Conservation (phyloP, 2,888 invertebrate genomes). For the Synanthedon andrenaeformis region DNA sequence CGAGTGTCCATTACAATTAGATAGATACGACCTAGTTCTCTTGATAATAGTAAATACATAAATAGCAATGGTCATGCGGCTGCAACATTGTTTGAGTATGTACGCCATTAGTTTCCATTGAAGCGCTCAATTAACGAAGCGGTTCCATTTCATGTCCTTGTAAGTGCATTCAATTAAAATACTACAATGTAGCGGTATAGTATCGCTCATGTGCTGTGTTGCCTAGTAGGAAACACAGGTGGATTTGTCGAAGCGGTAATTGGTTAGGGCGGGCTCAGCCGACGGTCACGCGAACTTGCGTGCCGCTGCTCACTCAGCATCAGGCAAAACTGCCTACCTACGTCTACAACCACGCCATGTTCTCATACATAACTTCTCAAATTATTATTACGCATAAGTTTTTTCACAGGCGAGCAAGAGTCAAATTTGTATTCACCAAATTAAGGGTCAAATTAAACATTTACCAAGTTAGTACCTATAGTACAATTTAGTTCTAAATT, state of each 20-base stretch:
- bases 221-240: conserved; percentile 20
- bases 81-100: not conserved
- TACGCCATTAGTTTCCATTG: not conserved
- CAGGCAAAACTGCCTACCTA: conserved; percentile 32
- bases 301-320: conserved; percentile 44
- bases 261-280: conserved; percentile 23
- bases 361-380: not conserved
- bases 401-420: not conserved
- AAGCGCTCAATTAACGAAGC: not conserved
- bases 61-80: too few species aligned
- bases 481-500: too few species aligned
- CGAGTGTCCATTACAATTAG: too few species aligned
- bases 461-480: too few species aligned
- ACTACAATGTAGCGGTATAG: not conserved
- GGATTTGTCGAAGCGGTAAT: conserved; percentile 17
- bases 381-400: not conserved
- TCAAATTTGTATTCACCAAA: not conserved
- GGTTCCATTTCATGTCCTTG: not conserved
- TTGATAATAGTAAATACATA: too few species aligned
- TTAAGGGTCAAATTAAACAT: too few species aligned
- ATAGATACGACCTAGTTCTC: too few species aligned
- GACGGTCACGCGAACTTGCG: conserved; percentile 49
- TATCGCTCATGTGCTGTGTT: not conserved
- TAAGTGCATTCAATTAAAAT: conserved; percentile 1
- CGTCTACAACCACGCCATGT: conserved; percentile 18